phyloP scores from a whole-genome alignment of 2,888 invertebrate species.

The Leptogaster cylindrica region DNA sequence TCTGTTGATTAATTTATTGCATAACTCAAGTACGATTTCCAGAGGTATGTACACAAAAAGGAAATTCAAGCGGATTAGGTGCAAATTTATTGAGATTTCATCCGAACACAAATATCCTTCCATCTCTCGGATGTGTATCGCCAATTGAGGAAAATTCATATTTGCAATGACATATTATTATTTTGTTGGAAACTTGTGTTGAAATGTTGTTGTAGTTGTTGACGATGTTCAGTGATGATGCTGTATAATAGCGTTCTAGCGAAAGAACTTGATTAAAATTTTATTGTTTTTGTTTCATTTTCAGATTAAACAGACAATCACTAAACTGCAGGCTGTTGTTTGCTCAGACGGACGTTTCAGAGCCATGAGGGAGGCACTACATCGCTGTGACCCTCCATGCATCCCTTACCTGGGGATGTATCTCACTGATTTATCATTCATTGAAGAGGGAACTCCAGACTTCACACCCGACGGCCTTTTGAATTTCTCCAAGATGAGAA shows the following conservation, averaged over 20 bases:
- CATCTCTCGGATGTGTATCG: too few species aligned
- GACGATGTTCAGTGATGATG: not conserved
- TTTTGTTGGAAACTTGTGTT: too few species aligned
- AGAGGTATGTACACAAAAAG: conserved; percentile 44
- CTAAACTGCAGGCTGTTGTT: conserved; percentile 83
- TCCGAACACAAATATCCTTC: conserved; percentile 37
- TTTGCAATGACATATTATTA: too few species aligned
- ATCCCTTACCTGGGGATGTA: conserved; percentile 90
- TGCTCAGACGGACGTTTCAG: conserved; percentile 89
- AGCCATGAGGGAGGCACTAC: conserved; percentile 83
- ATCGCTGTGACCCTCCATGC: conserved; percentile 87
- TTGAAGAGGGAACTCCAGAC: conserved; percentile 91
- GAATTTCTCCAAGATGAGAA: conserved; percentile 94
- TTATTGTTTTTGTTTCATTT: conserved; percentile 53
- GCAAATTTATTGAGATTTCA: conserved; percentile 45
- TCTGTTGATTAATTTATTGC: conserved; percentile 47
- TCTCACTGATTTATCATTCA: conserved; percentile 87
- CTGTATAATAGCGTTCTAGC: too few species aligned
- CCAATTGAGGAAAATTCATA: too few species aligned
- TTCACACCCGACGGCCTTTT: conserved; percentile 86
- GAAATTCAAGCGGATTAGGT: conserved; percentile 39
- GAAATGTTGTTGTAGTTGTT: too few species aligned
- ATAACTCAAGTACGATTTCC: conserved; percentile 45
- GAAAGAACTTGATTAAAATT: too few species aligned
- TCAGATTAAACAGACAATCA: conserved; percentile 86